Base-by-base conservation (phyloP, 2,113 vertebrate species). In the Tautogolabrus adspersus region DNA sequence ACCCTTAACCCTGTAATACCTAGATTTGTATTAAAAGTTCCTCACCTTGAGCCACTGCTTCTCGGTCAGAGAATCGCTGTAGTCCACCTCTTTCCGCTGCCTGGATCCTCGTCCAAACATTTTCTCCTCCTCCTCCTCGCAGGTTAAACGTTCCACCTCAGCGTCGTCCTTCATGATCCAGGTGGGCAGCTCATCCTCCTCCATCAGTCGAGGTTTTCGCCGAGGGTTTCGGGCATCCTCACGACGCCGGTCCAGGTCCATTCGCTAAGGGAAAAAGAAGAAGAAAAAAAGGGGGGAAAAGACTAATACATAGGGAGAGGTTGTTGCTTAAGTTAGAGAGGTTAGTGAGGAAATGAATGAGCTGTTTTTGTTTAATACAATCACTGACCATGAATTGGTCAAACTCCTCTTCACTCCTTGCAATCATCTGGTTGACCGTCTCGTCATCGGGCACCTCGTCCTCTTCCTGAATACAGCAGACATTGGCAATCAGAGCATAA, bases 111-210 rank as follows among this genome's bases (percentile, higher is more conserved):
- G 92, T 0, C 97, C 97, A 3, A 99, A 99, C 92, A 99, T 97
- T 82, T 99, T 99, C 88, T 99, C 97, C 38, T 98, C 97, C 55
- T 99, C 98, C 8, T 99, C 97, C 90, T 98, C 97, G 51, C 97
- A 99, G 0, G 98, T 99, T 34, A 99, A 95, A 19, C 97, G 94
- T 78, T 99, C 97, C 2, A 99, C 98, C 91, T 99, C 98, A 0
- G 97, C 97, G 7, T 99, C 98, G 30, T 99, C 98, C 88, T 99
- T 99, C 83, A 99, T 96, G 88, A 99, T 98, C 98, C 98, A 99
- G 0, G 96, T 96, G 15, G 98, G 98, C 23, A 99, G 91, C 57
- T 99, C 97, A 3, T 99, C 98, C 64, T 99, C 97, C 88, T 99
- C 98, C 97, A 99, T 97, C 12, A 99, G 88, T 23, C 97, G 97